phyloP scores from a whole-genome alignment of 2,888 invertebrate species.

The Julus scandinavius region DNA sequence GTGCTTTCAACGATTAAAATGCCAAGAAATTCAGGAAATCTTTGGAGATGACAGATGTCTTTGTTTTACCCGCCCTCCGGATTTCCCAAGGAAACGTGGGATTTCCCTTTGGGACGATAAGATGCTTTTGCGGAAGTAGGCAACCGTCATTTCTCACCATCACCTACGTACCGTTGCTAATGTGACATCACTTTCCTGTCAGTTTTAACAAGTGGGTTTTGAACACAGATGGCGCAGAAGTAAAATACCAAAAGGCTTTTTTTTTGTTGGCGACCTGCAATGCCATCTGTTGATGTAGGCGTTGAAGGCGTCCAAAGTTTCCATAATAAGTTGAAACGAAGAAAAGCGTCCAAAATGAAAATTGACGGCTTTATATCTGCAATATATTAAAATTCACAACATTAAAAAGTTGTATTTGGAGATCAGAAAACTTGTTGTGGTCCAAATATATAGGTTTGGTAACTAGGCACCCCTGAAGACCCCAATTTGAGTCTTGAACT shows the following conservation, averaged over 20 bases:
- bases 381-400: too few relatives aligned
- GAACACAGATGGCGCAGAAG: not conserved
- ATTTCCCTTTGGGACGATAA: not conserved
- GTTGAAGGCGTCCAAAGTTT: too few relatives aligned
- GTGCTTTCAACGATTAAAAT: too few relatives aligned
- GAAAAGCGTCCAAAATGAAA: too few relatives aligned
- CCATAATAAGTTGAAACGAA: too few relatives aligned
- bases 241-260: not conserved
- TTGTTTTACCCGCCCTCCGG: not conserved
- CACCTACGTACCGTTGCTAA: not conserved
- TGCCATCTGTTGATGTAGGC: too few relatives aligned
- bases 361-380: too few relatives aligned
- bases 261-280: too few relatives aligned
- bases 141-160: not conserved
- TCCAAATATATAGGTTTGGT: not conserved
- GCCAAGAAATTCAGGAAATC: not conserved
- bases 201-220: not conserved
- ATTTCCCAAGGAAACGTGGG: not conserved
- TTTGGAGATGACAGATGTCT: not conserved
- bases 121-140: not conserved
- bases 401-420: too few relatives aligned
- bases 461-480: not conserved
- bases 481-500: not conserved
- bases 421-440: too few relatives aligned
- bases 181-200: not conserved